Evolutionary conservation across 2,888 invertebrate species (phyloP), one percentile per base, ranked within the genome.

Genomic region (Strigamia maritima): DNA sequence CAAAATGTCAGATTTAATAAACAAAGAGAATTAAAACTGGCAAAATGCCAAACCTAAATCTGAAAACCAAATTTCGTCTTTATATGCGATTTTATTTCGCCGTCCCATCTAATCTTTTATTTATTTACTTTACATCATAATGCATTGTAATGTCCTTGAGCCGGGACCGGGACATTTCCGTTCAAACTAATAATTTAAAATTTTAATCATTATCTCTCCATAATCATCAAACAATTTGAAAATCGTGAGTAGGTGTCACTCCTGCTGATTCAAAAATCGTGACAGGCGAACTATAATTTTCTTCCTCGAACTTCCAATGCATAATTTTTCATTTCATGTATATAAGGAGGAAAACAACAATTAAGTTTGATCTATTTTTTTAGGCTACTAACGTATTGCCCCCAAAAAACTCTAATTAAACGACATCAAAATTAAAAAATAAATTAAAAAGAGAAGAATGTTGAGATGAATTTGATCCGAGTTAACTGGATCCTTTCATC

Each of bases 61-160:
- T 22, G 49, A 49, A 49, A 14, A 49, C 14, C n/a, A n/a, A 49
- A 49, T n/a, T 10, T n/a, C 14, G 2, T 49, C n/a, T 49, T 49
- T 10, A n/a, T n/a, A 2, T 14, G n/a, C 49, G 14, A 49, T n/a
- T 49, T 49, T 49, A 3, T 49, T 31, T 31, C 31, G 31, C 31
- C 31, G 6, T 31, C 31, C 31, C 31, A 31, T 31, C 65, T 65
- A 14, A 65, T 65, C 26, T 65, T 24, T 26, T 65, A 65, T 65
- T 65, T 49, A 49, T 19, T 49, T 49, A 49, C 65, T 65, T 65
- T 65, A 26, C 65, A 26, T 65, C 65, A 65, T 65, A 65, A 65
- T 65, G 28, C 65, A 65, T 65, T 65, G 16, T 49, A 49, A 49
- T 49, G 65, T 65, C 65, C 65, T 65, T 65, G 65, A 65, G 65